Conservation (phyloP, 2,113 vertebrate genomes). For the Neodon shergylaensis region DNA sequence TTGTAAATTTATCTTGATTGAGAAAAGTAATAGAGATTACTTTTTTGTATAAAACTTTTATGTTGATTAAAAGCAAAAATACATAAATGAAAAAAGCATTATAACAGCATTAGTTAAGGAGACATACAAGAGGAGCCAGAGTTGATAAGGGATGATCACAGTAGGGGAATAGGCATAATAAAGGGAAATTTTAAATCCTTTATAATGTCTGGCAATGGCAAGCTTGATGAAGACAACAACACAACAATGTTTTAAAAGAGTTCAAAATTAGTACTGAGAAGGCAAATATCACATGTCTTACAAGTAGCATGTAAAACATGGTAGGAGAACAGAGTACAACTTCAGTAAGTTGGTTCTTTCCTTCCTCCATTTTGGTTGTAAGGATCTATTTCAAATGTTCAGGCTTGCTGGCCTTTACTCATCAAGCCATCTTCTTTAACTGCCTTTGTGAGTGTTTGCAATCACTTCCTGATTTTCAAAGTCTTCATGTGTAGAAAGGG, state of each 20-base stretch:
- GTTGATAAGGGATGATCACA: not conserved
- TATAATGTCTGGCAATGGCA: not conserved
- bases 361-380: not conserved
- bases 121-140: not conserved
- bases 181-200: not conserved
- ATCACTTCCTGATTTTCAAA: not conserved
- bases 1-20: not conserved
- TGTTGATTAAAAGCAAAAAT: not conserved
- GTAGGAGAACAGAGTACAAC: not conserved
- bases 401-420: not conserved
- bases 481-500: rapidly evolving
- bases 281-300: not conserved
- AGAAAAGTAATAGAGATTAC: not conserved
- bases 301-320: not conserved
- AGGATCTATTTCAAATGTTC: not conserved
- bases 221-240: not conserved
- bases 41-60: not conserved
- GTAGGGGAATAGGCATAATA: not conserved
- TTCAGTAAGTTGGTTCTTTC: not conserved
- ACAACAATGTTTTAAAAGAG: not conserved
- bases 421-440: rapidly evolving
- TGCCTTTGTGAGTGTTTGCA: not conserved
- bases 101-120: not conserved
- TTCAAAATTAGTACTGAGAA: not conserved
- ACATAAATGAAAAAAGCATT: not conserved